Percentiles rank a stretch among this genome's conserved stretches.
Evolutionary conservation across 1,140 invertebrate genomes (phyloP).

Genomic region (Oscheius sp.): DNA sequence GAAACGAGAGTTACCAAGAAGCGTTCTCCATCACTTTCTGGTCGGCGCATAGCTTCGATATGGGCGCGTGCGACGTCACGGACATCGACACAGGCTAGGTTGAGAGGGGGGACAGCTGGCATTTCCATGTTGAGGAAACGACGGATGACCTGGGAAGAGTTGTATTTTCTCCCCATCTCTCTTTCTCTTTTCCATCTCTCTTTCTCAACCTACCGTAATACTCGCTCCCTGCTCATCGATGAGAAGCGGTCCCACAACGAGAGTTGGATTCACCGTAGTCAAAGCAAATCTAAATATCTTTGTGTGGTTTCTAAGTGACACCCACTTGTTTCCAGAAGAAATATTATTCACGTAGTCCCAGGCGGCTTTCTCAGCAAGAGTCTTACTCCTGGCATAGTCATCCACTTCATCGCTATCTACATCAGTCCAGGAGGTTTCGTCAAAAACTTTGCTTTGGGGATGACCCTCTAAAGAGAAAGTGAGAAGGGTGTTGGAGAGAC

Average conservation of each 20-base stretch:
- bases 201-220: slow-evolving; percentile 62
- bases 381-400: slow-evolving; percentile 66
- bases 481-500: slow-evolving; percentile 6
- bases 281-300: slow-evolving; percentile 65
- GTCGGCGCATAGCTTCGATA: slow-evolving; percentile 65
- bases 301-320: slow-evolving; percentile 35
- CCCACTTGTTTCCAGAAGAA: slow-evolving; percentile 10
- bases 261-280: slow-evolving; percentile 66
- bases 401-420: slow-evolving; percentile 56
- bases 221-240: slow-evolving; percentile 62
- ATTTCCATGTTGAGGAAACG: slow-evolving; percentile 63
- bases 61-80: slow-evolving; percentile 68
- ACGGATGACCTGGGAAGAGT: slow-evolving; percentile 61
- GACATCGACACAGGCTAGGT: slow-evolving; percentile 66
- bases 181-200: neutral
- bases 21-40: slow-evolving; percentile 64
- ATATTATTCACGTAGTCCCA: slow-evolving; percentile 65
- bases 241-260: slow-evolving; percentile 66
- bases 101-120: slow-evolving; percentile 65
- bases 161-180: too few species aligned
- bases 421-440: slow-evolving; percentile 67
- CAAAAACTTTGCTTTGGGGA: slow-evolving; percentile 62
- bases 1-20: slow-evolving; percentile 47
- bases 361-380: slow-evolving; percentile 67
- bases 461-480: slow-evolving; percentile 53